Conservation (phyloP, 2,113 vertebrate species). For the Smithornis capensis region DNA sequence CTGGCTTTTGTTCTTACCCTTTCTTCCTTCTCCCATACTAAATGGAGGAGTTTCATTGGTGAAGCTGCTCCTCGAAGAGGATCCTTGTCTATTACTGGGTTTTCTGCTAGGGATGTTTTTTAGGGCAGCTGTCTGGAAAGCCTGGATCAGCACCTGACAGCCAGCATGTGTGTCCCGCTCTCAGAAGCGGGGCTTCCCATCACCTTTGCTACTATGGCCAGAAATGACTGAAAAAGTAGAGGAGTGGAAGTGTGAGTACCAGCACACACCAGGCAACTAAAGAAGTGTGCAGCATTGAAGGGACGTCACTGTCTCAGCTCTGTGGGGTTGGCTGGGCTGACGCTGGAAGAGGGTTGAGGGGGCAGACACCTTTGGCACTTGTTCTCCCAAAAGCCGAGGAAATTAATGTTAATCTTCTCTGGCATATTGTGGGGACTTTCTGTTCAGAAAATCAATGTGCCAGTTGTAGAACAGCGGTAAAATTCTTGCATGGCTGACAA, state of each 20-base stretch:
- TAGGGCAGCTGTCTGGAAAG: not conserved
- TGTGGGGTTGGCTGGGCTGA: accelerated
- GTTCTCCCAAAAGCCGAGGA: not conserved
- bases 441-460: not conserved
- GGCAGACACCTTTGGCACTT: not conserved
- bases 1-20: not conserved
- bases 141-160: accelerated
- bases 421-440: not conserved
- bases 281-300: not conserved
- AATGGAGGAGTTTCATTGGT: not conserved
- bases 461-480: not conserved
- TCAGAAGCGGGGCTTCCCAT: not conserved
- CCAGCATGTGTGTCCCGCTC: accelerated
- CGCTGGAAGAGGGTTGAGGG: not conserved
- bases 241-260: not conserved
- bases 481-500: not conserved
- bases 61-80: not conserved
- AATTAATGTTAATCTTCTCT: not conserved
- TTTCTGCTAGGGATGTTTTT: not conserved
- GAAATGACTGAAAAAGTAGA: not conserved
- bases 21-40: not conserved
- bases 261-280: accelerated
- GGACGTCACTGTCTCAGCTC: accelerated
- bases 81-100: not conserved
- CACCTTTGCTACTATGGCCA: not conserved